Base-by-base conservation (phyloP, 2,113 vertebrate species). In the Embiotoca jacksoni region DNA sequence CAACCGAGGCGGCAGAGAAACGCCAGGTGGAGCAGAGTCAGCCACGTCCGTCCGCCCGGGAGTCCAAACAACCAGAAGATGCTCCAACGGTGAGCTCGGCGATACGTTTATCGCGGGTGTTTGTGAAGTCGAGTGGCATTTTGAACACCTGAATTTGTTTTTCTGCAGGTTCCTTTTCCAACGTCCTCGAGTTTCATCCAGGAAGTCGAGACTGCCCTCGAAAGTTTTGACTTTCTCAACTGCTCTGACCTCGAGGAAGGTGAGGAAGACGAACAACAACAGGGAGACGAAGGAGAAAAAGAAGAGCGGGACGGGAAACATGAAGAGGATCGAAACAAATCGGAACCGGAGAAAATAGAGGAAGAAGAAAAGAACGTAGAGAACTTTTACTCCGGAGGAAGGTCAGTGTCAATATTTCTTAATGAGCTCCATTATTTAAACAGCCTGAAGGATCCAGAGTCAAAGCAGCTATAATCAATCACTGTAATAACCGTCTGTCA, bases 151-250 rank as follows among this genome's bases (percentile, higher is more conserved):
- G n/a, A 23, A 1, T 67, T 41, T 85, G 16, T 60, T 60, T 59
- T 57, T 83, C 67, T 37, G 3, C 90, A 98, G 93, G 96, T 92
- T 0, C 50, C 95, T 68, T 97, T 96, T 80, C 95, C 95, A 14
- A 97, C 97, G 81, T 95, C 97, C 13, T 95, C 96, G 46, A 99
- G 98, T 82, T 96, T 98, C 67, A 99, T 93, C 78, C 94, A 97
- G 86, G 96, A 98, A 0, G 97, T 99, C 53, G 96, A 99, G 76
- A 97, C 97, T 0, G 98, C 97, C 0, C 94, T 99, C 10, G 98
- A 97, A 90, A 99, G 98, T 86, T 99, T 99, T 44, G 97, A 97
- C 91, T 99, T 99, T 81, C 97, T 99, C 74, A 97, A 99, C 70
- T 95, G 95, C 23, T 96, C 97, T 0, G 98, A 99, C 89, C 92